Percentiles rank a stretch among this genome's conserved stretches.
Conservation (phyloP, 2,797 vertebrate species). For the Myiotriccus ornatus region DNA sequence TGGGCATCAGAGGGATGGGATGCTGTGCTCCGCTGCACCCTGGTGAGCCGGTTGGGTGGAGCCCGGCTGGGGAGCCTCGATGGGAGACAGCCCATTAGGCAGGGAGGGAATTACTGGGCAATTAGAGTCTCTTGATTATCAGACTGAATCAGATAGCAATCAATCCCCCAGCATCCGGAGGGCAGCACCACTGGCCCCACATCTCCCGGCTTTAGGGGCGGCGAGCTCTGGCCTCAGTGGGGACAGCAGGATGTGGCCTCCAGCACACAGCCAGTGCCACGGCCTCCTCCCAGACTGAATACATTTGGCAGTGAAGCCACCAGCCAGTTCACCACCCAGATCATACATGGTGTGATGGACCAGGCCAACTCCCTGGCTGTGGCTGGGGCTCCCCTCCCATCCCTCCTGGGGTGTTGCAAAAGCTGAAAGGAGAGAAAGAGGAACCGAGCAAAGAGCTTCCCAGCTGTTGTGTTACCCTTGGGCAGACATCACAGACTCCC, state of each 20-base stretch:
- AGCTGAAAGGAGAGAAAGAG: neutral
- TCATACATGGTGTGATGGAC: neutral
- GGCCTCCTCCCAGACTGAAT: neutral
- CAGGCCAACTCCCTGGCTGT: fast-evolving
- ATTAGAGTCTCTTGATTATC: neutral
- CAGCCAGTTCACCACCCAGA: neutral
- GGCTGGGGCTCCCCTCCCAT: neutral
- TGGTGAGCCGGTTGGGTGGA: neutral
- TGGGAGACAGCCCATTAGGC: neutral
- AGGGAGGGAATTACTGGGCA: neutral
- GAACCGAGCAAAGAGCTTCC: neutral
- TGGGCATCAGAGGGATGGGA: fast-evolving
- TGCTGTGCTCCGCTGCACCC: neutral
- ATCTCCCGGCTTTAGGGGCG: neutral
- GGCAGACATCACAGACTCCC: neutral
- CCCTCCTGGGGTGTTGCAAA: neutral
- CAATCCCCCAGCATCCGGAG: neutral
- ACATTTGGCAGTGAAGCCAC: neutral
- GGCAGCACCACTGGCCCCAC: fast-evolving
- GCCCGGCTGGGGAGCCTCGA: neutral
- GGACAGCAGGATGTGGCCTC: neutral
- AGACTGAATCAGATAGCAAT: slow-evolving; percentile 33
- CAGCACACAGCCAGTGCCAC: neutral
- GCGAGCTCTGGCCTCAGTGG: neutral
- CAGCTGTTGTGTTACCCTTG: fast-evolving